Evolutionary conservation across 2,113 vertebrate species (phyloP).

Genomic region (Piliocolobus tephrosceles): DNA sequence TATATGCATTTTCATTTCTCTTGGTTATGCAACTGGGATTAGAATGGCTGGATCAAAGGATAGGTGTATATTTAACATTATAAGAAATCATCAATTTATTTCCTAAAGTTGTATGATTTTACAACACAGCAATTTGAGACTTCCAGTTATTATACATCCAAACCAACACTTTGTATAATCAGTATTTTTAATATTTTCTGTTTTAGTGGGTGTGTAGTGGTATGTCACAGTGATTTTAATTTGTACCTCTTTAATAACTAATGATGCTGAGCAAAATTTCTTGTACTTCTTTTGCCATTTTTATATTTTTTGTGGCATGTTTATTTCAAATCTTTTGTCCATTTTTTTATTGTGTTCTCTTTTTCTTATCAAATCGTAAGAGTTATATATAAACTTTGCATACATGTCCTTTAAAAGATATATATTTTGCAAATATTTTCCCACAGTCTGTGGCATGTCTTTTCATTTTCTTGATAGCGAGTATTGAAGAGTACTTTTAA

Average conservation of each 20-base stretch:
- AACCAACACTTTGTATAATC: not conserved
- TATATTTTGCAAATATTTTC: not conserved
- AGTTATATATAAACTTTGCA: not conserved
- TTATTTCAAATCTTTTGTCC: not conserved
- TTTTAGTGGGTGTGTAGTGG: not conserved
- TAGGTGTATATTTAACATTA: not conserved
- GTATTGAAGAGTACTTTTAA: not conserved
- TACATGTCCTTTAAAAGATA: not conserved
- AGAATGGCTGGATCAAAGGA: not conserved
- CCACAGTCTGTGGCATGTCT: not conserved
- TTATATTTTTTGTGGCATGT: not conserved
- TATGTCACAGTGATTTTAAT: not conserved
- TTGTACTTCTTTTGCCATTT: not conserved
- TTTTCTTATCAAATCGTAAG: not conserved
- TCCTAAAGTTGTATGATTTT: not conserved
- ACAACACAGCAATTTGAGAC: not conserved
- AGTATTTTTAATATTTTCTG: not conserved
- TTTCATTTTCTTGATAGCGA: not conserved
- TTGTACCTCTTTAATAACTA: not conserved
- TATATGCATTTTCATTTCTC: not conserved
- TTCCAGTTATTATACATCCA: not conserved
- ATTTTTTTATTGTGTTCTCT: not conserved
- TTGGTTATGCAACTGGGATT: not conserved
- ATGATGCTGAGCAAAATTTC: not conserved
- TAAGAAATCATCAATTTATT: not conserved